A percentile compares a stretch with the other conserved stretches of the same genome.
These are phyloP conservation scores for Ormyrus pomaceus DNA, from an alignment of 2,888 invertebrate species.

Conservation along the genomic window DNA sequence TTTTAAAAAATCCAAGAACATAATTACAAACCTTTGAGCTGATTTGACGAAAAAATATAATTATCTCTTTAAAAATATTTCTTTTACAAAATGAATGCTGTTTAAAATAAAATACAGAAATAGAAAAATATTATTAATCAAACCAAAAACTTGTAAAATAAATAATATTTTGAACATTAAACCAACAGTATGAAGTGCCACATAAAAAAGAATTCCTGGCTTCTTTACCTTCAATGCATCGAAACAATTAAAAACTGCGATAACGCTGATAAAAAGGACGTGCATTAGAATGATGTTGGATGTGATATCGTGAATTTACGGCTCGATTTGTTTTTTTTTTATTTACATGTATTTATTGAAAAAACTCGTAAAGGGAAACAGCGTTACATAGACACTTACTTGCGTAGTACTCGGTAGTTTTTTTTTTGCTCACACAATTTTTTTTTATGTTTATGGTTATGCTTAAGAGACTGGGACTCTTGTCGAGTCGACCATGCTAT, in stretches of 20 bases:
- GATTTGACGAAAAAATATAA: too few species aligned
- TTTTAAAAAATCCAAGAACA: too few species aligned
- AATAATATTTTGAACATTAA: too few species aligned
- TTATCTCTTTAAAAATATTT: too few species aligned
- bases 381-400: conserved; percentile 69
- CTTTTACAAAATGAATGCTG: too few species aligned
- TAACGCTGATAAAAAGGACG: not conserved
- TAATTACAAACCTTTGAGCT: too few species aligned
- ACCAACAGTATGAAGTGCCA: not conserved
- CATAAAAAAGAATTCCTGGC: not conserved
- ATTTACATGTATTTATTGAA: conserved; percentile 69
- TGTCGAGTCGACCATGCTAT: conserved; percentile 57
- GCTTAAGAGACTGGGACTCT: conserved; percentile 54
- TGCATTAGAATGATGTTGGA: not conserved
- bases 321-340: conserved; percentile 51
- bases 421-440: conserved; percentile 55
- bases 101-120: too few species aligned
- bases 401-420: conserved; percentile 61
- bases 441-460: conserved; percentile 54
- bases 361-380: conserved; percentile 67
- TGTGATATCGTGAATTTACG: conserved; percentile 1
- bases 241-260: too few species aligned
- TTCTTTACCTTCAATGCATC: too few species aligned
- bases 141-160: too few species aligned
- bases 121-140: too few species aligned